phyloP scores from a whole-genome alignment of 2,113 vertebrate genomes.

The Epinephelus cyanopodus region DNA sequence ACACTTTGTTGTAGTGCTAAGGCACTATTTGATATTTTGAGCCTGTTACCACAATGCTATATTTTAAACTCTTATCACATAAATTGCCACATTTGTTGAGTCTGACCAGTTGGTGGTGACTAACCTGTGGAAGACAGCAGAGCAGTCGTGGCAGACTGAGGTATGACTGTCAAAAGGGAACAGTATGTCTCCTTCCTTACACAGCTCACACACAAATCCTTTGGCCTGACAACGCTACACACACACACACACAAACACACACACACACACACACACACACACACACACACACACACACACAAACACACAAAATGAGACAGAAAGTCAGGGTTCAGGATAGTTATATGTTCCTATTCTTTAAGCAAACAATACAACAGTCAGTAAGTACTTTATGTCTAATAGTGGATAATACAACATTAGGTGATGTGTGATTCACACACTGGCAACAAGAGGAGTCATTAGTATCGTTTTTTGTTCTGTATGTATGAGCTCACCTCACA shows the following conservation, averaged over 20 bases:
- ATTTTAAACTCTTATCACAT: not conserved
- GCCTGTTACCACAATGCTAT: not conserved
- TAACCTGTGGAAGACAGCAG: slow-evolving; percentile 97
- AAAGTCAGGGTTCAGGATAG: not conserved
- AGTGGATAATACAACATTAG: not conserved
- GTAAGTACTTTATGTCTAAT: not conserved
- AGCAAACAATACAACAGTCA: not conserved
- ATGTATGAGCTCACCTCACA: slow-evolving; percentile 89
- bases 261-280: not conserved
- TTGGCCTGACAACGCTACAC: slow-evolving; percentile 95
- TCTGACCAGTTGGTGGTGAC: slow-evolving; percentile 46
- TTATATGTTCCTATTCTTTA: not conserved
- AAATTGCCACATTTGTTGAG: not conserved
- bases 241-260: not conserved
- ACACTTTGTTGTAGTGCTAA: not conserved
- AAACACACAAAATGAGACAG: not conserved
- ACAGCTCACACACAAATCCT: slow-evolving; percentile 98
- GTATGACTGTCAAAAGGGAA: slow-evolving; percentile 99
- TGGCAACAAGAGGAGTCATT: not conserved
- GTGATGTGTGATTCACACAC: not conserved
- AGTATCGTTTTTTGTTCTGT: not conserved
- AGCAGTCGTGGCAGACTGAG: slow-evolving; percentile 93
- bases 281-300: not conserved
- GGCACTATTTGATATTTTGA: not conserved
- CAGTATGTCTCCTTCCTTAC: slow-evolving; percentile 95